These are phyloP conservation scores for Lucilia sericata DNA, from an alignment of 1,140 invertebrate species.

Conservation along the genomic window DNA sequence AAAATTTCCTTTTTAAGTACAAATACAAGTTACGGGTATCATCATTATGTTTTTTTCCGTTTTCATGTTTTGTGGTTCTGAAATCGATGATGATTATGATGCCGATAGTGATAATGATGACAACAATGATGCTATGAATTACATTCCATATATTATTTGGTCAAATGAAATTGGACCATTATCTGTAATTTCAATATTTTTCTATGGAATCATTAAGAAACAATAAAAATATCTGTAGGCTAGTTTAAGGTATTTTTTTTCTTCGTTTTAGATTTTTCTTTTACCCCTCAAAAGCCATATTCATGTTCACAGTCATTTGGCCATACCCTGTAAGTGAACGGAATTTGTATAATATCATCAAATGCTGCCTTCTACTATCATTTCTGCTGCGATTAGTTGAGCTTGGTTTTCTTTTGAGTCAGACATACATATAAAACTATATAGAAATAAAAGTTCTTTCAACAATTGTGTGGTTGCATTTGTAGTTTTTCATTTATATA, in stretches of 20 bases:
- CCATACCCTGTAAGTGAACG: no score
- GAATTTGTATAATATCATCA: neutral
- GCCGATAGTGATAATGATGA: neutral
- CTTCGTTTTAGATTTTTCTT: no score
- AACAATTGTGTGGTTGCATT: neutral
- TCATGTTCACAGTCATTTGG: no score
- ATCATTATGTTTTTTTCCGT: neutral
- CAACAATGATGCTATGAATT: neutral
- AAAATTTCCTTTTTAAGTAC: neutral
- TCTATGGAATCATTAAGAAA: neutral
- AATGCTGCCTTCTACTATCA: neutral
- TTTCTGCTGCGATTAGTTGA: neutral
- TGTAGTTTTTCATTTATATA: neutral
- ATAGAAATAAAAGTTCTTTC: neutral
- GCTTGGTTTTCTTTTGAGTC: neutral
- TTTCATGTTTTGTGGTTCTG: neutral
- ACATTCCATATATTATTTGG: neutral
- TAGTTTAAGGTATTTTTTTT: no score
- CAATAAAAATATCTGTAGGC: no score
- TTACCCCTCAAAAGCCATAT: no score
- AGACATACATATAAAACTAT: neutral
- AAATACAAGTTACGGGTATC: slow-evolving; percentile 16
- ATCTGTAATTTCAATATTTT: no score
- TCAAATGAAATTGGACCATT: neutral
- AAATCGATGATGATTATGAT: neutral